Evolutionary conservation across 2,113 vertebrate species (phyloP).

Genomic region (Megaceryle maxima): DNA sequence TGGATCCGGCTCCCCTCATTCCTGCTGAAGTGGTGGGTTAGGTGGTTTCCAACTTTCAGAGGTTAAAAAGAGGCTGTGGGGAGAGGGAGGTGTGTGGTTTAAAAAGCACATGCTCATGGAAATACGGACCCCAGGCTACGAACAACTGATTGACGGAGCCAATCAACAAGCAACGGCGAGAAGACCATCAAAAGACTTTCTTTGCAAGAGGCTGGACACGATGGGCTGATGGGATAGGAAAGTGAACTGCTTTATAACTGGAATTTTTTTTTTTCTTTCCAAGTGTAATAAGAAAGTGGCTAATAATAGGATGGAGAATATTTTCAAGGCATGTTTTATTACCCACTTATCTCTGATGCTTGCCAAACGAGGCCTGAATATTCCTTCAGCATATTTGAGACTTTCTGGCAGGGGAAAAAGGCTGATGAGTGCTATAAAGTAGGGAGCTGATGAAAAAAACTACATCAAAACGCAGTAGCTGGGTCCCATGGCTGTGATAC

Average conservation of each 20-base stretch:
- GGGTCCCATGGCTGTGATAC: not conserved
- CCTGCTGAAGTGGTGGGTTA: not conserved
- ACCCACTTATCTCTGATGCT: slow-evolving; percentile 35
- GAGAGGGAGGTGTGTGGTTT: not conserved
- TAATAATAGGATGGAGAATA: slow-evolving; percentile 41
- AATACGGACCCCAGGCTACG: not conserved
- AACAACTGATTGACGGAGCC: slow-evolving; percentile 33
- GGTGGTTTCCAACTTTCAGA: not conserved
- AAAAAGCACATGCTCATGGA: not conserved
- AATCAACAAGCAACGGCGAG: not conserved
- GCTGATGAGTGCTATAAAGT: slow-evolving; percentile 16
- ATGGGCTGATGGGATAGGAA: not conserved
- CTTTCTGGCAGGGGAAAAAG: slow-evolving; percentile 28
- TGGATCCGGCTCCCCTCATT: slow-evolving; percentile 24
- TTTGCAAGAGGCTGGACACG: not conserved
- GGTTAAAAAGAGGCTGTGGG: not conserved
- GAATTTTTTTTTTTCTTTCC: not conserved
- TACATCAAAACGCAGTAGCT: not conserved
- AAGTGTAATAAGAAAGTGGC: slow-evolving; percentile 39
- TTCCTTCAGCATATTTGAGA: slow-evolving; percentile 37
- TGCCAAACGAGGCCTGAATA: slow-evolving; percentile 57
- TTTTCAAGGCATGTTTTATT: slow-evolving; percentile 48
- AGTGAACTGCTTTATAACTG: not conserved
- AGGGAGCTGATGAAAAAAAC: slow-evolving; percentile 15
- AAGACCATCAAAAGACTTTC: not conserved